These are phyloP conservation scores for Drosophila fulvimacula DNA, from an alignment of 2,888 invertebrate species.

Conservation along the genomic window DNA sequence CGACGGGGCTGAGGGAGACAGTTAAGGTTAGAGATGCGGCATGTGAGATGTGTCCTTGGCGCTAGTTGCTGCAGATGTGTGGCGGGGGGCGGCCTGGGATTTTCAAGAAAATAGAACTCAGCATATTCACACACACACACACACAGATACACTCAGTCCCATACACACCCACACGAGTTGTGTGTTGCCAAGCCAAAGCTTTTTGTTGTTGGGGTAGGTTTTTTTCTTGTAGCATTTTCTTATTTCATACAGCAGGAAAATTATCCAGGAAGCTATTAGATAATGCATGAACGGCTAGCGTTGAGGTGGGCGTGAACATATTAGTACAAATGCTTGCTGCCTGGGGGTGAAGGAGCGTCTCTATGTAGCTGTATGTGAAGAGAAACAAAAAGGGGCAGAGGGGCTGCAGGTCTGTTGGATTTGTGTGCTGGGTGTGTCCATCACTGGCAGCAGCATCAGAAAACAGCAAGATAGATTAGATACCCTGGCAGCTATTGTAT, in stretches of 20 bases:
- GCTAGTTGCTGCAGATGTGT: slow-evolving; percentile 45
- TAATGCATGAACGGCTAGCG: slow-evolving; percentile 54
- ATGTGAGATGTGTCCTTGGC: slow-evolving; percentile 69
- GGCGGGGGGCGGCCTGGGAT: slow-evolving; percentile 61
- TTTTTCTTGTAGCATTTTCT: slow-evolving; percentile 38
- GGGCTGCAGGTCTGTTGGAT: slow-evolving; percentile 3
- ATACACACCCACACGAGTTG: slow-evolving; percentile 17
- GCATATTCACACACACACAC: slow-evolving; percentile 34
- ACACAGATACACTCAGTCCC: slow-evolving; percentile 1
- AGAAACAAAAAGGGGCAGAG: no score
- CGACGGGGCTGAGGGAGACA: not conserved
- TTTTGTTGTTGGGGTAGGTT: slow-evolving; percentile 79
- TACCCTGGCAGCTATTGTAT: no score
- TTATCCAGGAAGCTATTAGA: slow-evolving; percentile 71
- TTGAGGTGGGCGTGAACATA: slow-evolving; percentile 13
- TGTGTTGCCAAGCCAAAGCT: slow-evolving; percentile 56
- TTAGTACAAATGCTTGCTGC: slow-evolving; percentile 3
- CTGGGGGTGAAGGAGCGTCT: not conserved
- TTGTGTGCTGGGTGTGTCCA: slow-evolving; percentile 25
- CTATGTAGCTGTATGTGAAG: not conserved
- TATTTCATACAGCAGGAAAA: slow-evolving; percentile 37
- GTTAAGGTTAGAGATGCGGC: slow-evolving; percentile 37
- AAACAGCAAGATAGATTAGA: not conserved
- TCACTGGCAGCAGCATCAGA: slow-evolving; percentile 3
- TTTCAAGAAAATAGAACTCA: slow-evolving; percentile 64